phyloP scores from a whole-genome alignment of 2,888 invertebrate genomes.

The Melinaea marsaeus region DNA sequence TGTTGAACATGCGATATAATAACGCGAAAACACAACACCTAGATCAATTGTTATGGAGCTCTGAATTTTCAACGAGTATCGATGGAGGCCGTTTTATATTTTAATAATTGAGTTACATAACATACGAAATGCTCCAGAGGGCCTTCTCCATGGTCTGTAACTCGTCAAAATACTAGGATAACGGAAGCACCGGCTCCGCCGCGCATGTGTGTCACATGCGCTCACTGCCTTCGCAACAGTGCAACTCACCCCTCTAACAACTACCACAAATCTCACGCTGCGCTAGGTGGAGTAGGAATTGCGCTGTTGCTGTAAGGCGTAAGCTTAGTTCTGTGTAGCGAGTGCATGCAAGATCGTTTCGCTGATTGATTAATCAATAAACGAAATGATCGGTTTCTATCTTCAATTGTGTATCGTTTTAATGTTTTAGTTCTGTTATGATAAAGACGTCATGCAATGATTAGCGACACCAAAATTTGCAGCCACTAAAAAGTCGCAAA shows the following conservation, averaged over 20 bases:
- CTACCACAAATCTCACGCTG: constrained; percentile 26
- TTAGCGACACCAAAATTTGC: constrained; percentile 67
- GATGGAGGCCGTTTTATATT: constrained; percentile 51
- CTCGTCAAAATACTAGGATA: constrained; percentile 43
- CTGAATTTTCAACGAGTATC: constrained; percentile 56
- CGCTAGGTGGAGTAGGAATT: constrained; percentile 21
- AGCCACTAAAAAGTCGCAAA: constrained; percentile 69
- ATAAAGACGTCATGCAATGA: constrained; percentile 67
- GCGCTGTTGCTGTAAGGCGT: constrained; percentile 28
- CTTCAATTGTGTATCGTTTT: constrained; percentile 36
- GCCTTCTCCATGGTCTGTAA: constrained; percentile 23
- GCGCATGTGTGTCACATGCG: constrained; percentile 68
- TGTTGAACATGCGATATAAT: constrained; percentile 72
- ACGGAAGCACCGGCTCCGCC: constrained; percentile 73
- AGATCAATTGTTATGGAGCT: constrained; percentile 52
- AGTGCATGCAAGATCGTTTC: constrained; percentile 64
- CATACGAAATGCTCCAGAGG: constrained; percentile 9
- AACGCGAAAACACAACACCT: constrained; percentile 71
- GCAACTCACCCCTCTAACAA: constrained; percentile 20
- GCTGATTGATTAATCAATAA: constrained; percentile 48
- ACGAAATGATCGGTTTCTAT: constrained; percentile 54
- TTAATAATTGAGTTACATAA: constrained; percentile 22
- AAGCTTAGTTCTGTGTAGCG: constrained; percentile 42
- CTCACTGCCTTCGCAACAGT: constrained; percentile 48
- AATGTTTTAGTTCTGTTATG: constrained; percentile 55